Evolutionary conservation across 2,113 vertebrate genomes (phyloP), one percentile per base, ranked within the genome.

Genomic region (Myodes glareolus): DNA sequence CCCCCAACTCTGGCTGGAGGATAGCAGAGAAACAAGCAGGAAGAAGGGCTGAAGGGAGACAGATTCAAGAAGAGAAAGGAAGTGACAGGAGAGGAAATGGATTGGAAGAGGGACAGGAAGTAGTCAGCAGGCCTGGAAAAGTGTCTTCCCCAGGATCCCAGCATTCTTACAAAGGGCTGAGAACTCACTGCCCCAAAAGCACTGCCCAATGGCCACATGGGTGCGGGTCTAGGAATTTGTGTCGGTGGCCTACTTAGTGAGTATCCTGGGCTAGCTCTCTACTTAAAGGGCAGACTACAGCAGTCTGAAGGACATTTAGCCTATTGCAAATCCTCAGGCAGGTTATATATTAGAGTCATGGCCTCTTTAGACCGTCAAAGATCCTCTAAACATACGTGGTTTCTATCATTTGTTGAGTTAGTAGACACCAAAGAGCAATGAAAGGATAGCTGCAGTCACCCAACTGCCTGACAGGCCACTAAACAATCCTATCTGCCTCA

Each of bases 401-500:
- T 90, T 91, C 65, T 36, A 90, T 87, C 76, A 75, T 50, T 47
- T 72, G 29, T 70, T 78, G 93, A 95, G 50, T 88, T 47, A 92
- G 63, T 75, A 80, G 39, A 0, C 29, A 63, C 42, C n/a, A 72
- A 52, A 29, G 12, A 68, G 42, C 76, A 11, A 61, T 19, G 11
- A 81, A 58, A 42, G 7, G 7, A 92, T 8, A 8, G 67, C 5
- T 72, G 92, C 85, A 96, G 75, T 92, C 61, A 77, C 45, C 47
- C 27, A 72, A 50, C 11, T 92, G 67, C 88, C 81, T 81, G 61
- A 87, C 55, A 31, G 12, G 90, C 82, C 78, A 84, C 55, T 87
- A 45, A 78, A 92, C n/a, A 72, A 77, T 63, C 75, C 39, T 81
- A 93, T 36, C 77, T 75, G 31, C 21, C 45, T 36, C 33, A n/a